Base-by-base conservation (phyloP, 2,113 vertebrate genomes). In the Brachyhypopomus gauderio region DNA sequence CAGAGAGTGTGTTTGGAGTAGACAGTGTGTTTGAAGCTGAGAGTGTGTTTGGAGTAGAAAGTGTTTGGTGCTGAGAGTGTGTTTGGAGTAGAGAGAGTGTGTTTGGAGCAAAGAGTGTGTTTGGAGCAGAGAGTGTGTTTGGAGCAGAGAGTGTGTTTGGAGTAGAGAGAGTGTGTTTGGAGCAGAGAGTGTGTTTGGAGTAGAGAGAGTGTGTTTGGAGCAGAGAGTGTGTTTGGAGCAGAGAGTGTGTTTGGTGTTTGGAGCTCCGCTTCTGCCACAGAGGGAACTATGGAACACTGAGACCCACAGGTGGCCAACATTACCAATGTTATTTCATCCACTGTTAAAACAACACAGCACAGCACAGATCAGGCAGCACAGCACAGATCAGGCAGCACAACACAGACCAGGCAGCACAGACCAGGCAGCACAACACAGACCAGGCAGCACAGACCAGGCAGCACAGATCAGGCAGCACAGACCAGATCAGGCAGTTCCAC, bases 281-380 rank as follows among this genome's bases (percentile, higher is more conserved):
- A 59, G 67, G 58, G 82, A 74, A 81, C 77, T 76, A 36, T 78
- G 67, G 84, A 77, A 34, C 62, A 45, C 23, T 75, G 56, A 76
- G 69, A 75, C 63, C 75, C 60, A 76, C 79, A 86, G 82, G 83
- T 86, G 81, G 78, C 75, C 81, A 81, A 70, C 58, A 30, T n/a
- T 70, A 63, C 66, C 27, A 55, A 81, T 77, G 79, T 60, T 81
- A 83, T 78, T 86, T 79, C 73, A 86, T 83, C 36, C 27, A 67
- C 23, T 17, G 71, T 72, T 55, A 12, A 78, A 81, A 75, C 69
- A 81, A 52, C 25, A 20, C 69, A 63, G 22, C 71, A 59, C 62
- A 30, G 64, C 41, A 6, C 60, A 74, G 81, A 79, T 82, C 72
- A 82, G 72, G 27, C 81, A 45, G 41, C 41, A 45, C 41, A 45